Evolutionary conservation across 2,797 vertebrate genomes (phyloP).

Genomic region (Decapterus maruadsi): DNA sequence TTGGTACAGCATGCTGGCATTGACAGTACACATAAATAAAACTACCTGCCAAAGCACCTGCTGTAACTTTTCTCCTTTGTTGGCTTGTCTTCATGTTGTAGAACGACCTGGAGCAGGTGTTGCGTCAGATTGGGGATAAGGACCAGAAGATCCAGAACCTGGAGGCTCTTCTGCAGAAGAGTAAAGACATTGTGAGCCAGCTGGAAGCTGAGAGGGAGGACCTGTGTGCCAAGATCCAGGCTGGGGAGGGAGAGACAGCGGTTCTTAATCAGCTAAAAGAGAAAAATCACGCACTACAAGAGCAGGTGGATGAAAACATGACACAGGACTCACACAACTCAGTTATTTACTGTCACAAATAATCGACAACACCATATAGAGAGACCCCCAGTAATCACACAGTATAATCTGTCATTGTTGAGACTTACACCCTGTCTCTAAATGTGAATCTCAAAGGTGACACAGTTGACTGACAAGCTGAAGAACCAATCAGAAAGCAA

Average conservation of each 20-base stretch:
- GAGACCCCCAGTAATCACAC: not conserved
- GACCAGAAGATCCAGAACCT: conserved; percentile 99
- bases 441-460: conserved; percentile 83
- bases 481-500: conserved; percentile 99
- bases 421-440: not conserved
- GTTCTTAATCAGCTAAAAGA: conserved; percentile 97
- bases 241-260: conserved; percentile 96
- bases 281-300: conserved; percentile 94
- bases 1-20: not conserved
- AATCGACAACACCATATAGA: not conserved
- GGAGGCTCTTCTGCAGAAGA: conserved; percentile 97
- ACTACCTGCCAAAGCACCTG: not conserved
- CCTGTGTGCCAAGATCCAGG: conserved; percentile 97
- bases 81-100: conserved; percentile 67
- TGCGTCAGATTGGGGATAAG: conserved; percentile 98
- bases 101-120: conserved; percentile 98
- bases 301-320: conserved; percentile 86
- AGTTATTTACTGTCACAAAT: not conserved
- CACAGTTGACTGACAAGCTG: conserved; percentile 94
- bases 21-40: not conserved
- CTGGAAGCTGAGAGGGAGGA: conserved; percentile 97
- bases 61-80: not conserved
- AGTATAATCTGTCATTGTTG: not conserved
- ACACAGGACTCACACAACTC: not conserved
- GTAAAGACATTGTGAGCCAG: conserved; percentile 93